A percentile compares a stretch with the other conserved stretches of the same genome.
Conservation (phyloP, 2,888 invertebrate species). For the Nipponacmea schrenckii region DNA sequence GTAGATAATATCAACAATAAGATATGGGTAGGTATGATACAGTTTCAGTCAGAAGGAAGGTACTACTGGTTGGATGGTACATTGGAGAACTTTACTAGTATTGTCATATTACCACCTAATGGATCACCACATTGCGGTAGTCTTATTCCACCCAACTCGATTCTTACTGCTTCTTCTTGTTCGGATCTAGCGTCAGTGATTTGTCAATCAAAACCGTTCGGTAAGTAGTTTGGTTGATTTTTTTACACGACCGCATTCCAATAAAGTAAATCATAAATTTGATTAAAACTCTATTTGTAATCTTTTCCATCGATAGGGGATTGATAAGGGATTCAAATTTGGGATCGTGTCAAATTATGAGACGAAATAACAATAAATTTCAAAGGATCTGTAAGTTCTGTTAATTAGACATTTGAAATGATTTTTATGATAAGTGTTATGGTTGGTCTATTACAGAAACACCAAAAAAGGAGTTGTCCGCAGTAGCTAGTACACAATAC, state of each 20-base stretch:
- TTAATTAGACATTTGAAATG: too few relatives aligned
- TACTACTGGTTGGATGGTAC: slow-evolving; percentile 17
- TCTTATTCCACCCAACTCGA: slow-evolving; percentile 7
- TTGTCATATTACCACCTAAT: neutral
- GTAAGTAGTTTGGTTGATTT: slow-evolving; percentile 7
- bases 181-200: neutral
- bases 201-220: slow-evolving; percentile 9
- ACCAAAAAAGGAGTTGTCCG: slow-evolving; percentile 7
- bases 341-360: neutral
- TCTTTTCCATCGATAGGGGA: too few relatives aligned
- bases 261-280: neutral
- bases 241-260: neutral
- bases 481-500: neutral
- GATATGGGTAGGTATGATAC: slow-evolving; percentile 10
- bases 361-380: too few relatives aligned
- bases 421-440: too few relatives aligned
- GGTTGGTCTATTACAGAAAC: slow-evolving; percentile 3
- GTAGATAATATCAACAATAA: neutral
- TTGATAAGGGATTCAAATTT: too few relatives aligned
- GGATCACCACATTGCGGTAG: slow-evolving; percentile 7
- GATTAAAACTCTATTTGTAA: too few relatives aligned
- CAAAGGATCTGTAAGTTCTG: too few relatives aligned
- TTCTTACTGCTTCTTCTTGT: neutral
- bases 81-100: slow-evolving; percentile 5
- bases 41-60: slow-evolving; percentile 8